Base-by-base conservation (phyloP, 2,797 vertebrate species). In the Melanotaenia trifasciata region DNA sequence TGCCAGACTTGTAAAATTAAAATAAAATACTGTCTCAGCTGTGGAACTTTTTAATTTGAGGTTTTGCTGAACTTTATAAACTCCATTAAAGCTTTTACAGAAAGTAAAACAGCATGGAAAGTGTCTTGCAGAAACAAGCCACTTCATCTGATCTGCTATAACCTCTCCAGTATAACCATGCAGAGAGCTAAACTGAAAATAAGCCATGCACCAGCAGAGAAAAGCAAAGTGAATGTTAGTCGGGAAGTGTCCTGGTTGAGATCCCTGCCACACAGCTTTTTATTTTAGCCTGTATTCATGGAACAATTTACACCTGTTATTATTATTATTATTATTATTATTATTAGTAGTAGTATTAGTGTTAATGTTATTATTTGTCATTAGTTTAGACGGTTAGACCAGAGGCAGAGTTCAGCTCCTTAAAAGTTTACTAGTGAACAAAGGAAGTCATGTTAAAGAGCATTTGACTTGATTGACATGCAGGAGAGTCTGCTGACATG, bases 391-490 rank as follows among this genome's bases (percentile, higher is more conserved):
- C 11, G 10, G 35, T 36, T 9, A 38, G 36, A 38, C 24, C 13
- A 9, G 20, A 62, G 58, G 20, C 6, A 43, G 32, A 22, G 33
- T 33, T 40, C 26, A 38, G 3, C 36, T 63, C 60, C 58, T 61
- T 24, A 61, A 54, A 47, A 53, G 18, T 2, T 16, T 47, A 16
- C 26, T 50, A 18, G 40, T 30, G 32, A n/a, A 18, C 16, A 72
- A 58, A 64, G 22, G 47, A 4, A 16, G 22, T 36, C 50, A 58
- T 72, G 40, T 36, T 57, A 26, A 58, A 20, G 20, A 43, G 50
- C 35, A 43, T 28, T 33, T 59, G 33, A 35, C 24, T 59, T 65
- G 70, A 65, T 40, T 72, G 56, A 59, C 56, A 58, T 72, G 70
- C 58, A 59, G 24, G 50, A 26, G 35, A 62, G 59, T 59, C 43